A percentile compares a stretch with the other conserved stretches of the same genome.
Conservation (phyloP, 1,140 invertebrate genomes). For the Pogonomyrmex californicus region DNA sequence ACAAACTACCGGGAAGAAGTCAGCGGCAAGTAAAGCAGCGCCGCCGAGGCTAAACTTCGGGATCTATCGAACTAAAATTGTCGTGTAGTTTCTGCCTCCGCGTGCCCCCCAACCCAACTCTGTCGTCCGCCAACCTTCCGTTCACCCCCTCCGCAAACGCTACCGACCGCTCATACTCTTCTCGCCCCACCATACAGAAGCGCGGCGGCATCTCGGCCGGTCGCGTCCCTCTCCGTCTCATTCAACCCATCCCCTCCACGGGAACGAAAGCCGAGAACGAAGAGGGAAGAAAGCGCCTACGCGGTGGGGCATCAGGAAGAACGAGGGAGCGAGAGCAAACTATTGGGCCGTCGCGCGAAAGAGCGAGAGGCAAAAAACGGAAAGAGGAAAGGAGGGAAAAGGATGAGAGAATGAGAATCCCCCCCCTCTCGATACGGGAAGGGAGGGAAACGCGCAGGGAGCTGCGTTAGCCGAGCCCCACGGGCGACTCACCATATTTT, state of each 20-base stretch:
- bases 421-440: slow-evolving; percentile 53
- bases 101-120: slow-evolving; percentile 58
- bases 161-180: slow-evolving; percentile 60
- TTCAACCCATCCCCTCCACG: slow-evolving; percentile 73
- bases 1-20: slow-evolving; percentile 87
- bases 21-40: slow-evolving; percentile 85
- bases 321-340: slow-evolving; percentile 63
- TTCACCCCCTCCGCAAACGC: slow-evolving; percentile 69
- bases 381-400: slow-evolving; percentile 73
- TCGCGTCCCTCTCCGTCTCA: slow-evolving; percentile 65
- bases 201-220: slow-evolving; percentile 72
- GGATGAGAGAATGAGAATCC: slow-evolving; percentile 51
- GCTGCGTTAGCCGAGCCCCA: slow-evolving; percentile 74
- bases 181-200: slow-evolving; percentile 71
- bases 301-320: slow-evolving; percentile 70
- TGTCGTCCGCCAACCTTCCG: slow-evolving; percentile 54
- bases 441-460: slow-evolving; percentile 69
- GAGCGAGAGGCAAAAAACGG: slow-evolving; percentile 68
- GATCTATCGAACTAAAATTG: slow-evolving; percentile 87
- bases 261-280: slow-evolving; percentile 77
- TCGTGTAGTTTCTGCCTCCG: slow-evolving; percentile 85
- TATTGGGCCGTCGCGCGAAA: slow-evolving; percentile 55
- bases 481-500: slow-evolving; percentile 83
- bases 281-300: slow-evolving; percentile 78
- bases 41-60: slow-evolving; percentile 84